Evolutionary conservation across 64 coral and sea anemone species (phyloP).

Genomic region (Exaiptasia diaphana): DNA sequence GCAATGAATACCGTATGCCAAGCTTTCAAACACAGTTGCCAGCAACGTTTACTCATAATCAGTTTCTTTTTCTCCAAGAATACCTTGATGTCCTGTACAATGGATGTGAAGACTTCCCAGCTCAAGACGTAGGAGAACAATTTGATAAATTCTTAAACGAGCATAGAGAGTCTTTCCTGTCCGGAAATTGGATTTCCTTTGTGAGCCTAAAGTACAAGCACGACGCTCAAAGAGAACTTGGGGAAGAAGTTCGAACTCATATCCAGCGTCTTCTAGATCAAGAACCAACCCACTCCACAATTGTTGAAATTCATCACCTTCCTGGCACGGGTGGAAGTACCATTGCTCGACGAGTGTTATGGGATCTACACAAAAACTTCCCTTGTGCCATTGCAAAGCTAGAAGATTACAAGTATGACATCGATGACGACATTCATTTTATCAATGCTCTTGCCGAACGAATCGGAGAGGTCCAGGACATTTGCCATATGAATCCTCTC

Average conservation of each 20-base stretch:
- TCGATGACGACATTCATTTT: conserved; percentile 34
- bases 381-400: conserved; percentile 25
- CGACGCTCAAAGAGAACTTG: conserved; percentile 53
- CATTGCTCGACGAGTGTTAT: conserved; percentile 60
- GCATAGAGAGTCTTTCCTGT: conserved; percentile 56
- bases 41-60: background rate
- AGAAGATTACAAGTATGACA: conserved; percentile 18
- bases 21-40: conserved; percentile 3
- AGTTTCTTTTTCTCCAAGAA: conserved; percentile 49
- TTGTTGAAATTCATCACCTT: conserved; percentile 58
- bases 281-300: background rate
- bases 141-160: conserved; percentile 12
- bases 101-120: conserved; percentile 39
- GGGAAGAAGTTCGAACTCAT: conserved; percentile 47
- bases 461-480: conserved; percentile 40
- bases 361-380: conserved; percentile 58
- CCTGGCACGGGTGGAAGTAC: conserved; percentile 69
- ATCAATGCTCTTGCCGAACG: conserved; percentile 39
- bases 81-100: conserved; percentile 39
- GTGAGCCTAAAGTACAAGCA: conserved; percentile 67
- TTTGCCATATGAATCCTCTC: conserved; percentile 29
- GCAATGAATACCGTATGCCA: background rate
- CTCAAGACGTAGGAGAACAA: background rate
- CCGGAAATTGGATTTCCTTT: conserved; percentile 60
- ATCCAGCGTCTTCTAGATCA: conserved; percentile 57